These are phyloP conservation scores for Pegoplata infirma DNA, from an alignment of 2,888 invertebrate species.

Conservation along the genomic window DNA sequence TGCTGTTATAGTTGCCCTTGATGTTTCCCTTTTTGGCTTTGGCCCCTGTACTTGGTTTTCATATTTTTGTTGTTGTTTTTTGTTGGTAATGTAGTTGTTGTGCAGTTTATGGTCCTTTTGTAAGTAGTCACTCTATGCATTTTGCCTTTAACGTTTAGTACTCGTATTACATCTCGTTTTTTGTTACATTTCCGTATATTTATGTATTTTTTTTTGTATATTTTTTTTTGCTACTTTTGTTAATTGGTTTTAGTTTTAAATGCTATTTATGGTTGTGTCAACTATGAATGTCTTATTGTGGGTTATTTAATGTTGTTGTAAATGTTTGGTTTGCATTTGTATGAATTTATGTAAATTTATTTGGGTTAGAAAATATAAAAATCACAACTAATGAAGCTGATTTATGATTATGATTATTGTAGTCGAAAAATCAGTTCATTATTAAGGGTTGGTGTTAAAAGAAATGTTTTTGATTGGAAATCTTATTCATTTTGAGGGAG, in stretches of 20 bases:
- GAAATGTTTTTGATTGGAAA: too few species aligned
- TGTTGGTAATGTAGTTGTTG: background rate
- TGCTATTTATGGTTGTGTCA: constrained; percentile 58
- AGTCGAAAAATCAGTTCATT: too few species aligned
- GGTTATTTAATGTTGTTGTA: constrained; percentile 10
- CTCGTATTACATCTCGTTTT: constrained; percentile 41
- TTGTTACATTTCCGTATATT: constrained; percentile 13
- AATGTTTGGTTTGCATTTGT: background rate
- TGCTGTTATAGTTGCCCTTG: constrained; percentile 40
- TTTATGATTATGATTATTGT: constrained; percentile 46
- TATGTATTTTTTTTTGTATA: background rate
- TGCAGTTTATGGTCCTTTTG: constrained; percentile 10
- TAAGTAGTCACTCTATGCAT: too few species aligned
- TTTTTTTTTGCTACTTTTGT: constrained; percentile 33
- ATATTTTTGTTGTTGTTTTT: too few species aligned
- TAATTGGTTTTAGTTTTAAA: constrained; percentile 61
- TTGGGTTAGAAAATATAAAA: constrained; percentile 9
- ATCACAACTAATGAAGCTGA: constrained; percentile 40
- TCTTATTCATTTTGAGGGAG: too few species aligned
- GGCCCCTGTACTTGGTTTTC: constrained; percentile 14
- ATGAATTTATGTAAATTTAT: constrained; percentile 30
- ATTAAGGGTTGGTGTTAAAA: too few species aligned
- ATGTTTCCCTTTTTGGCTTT: constrained; percentile 19
- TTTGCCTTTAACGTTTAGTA: constrained; percentile 30
- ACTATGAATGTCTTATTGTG: constrained; percentile 38